These are phyloP conservation scores for Rhyacophila evoluta DNA, from an alignment of 2,888 invertebrate species.

Conservation along the genomic window DNA sequence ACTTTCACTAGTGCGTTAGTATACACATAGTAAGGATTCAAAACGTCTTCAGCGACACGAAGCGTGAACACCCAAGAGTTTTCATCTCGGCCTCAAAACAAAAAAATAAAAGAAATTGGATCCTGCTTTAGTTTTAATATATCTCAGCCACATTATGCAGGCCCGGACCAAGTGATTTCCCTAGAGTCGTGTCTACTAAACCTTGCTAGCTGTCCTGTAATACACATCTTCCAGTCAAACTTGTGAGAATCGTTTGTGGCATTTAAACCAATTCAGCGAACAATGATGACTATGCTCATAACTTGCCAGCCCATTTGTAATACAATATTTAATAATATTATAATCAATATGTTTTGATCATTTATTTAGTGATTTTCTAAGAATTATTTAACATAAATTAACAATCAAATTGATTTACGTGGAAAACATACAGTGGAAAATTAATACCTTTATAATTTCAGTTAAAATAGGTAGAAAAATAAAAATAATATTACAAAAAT, in stretches of 20 bases:
- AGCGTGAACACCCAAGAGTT: neutral
- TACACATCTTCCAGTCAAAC: neutral
- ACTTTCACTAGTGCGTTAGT: no score
- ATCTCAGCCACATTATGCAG: conserved; percentile 29
- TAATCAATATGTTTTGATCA: no score
- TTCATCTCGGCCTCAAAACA: neutral
- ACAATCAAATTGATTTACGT: no score
- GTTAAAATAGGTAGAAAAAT: no score
- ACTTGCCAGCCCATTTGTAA: no score
- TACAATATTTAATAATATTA: no score
- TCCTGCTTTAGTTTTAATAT: conserved; percentile 26
- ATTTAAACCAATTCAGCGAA: neutral
- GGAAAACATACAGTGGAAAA: no score
- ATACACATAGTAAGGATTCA: neutral
- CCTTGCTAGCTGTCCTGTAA: neutral
- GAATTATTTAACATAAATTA: no score
- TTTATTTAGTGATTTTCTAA: no score
- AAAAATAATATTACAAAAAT: no score
- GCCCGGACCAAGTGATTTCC: conserved; percentile 23
- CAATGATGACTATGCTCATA: neutral
- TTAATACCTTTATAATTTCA: no score
- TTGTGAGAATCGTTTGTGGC: neutral
- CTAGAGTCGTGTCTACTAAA: neutral
- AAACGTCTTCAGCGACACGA: neutral
- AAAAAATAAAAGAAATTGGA: conserved; percentile 9